These are phyloP conservation scores for Philereme transversata DNA, from an alignment of 2,888 invertebrate genomes.

Conservation along the genomic window DNA sequence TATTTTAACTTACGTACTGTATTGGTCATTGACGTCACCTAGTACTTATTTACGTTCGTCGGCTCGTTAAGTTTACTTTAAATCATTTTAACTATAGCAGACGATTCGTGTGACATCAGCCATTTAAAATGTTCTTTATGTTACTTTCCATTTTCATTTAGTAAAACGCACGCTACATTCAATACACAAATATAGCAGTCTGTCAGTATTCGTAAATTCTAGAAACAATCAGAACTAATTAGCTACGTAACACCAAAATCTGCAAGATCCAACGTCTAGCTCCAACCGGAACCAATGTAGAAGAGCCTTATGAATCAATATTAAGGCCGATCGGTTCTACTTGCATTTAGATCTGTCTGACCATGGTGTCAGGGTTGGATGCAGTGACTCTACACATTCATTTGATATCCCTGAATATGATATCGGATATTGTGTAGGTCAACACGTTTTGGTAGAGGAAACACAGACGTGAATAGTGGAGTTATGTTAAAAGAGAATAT, in stretches of 20 bases:
- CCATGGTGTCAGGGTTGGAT: constrained; percentile 66
- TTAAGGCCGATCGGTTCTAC: constrained; percentile 54
- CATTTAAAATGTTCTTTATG: constrained; percentile 27
- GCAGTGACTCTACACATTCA: constrained; percentile 45
- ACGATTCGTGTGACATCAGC: constrained; percentile 30
- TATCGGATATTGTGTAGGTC: constrained; percentile 46
- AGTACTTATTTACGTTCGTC: constrained; percentile 16
- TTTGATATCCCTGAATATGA: constrained; percentile 56
- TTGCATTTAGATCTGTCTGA: constrained; percentile 53
- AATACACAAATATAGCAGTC: constrained; percentile 25
- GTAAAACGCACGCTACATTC: constrained; percentile 31
- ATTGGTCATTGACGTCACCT: constrained; percentile 33
- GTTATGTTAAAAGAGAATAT: constrained; percentile 6
- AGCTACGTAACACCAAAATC: constrained; percentile 33
- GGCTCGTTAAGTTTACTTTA: constrained; percentile 26
- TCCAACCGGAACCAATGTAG: constrained; percentile 63
- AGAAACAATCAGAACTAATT: constrained; percentile 29
- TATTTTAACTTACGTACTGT: constrained; percentile 27
- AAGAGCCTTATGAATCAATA: constrained; percentile 54
- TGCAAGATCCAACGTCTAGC: constrained; percentile 24
- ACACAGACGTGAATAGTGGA: constrained; percentile 15
- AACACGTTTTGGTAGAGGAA: constrained; percentile 37
- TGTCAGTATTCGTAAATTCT: constrained; percentile 17
- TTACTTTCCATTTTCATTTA: constrained; percentile 38
- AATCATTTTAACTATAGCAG: constrained; percentile 24